Conservation (phyloP, 2,888 invertebrate species). For the Morpho deidamia region DNA sequence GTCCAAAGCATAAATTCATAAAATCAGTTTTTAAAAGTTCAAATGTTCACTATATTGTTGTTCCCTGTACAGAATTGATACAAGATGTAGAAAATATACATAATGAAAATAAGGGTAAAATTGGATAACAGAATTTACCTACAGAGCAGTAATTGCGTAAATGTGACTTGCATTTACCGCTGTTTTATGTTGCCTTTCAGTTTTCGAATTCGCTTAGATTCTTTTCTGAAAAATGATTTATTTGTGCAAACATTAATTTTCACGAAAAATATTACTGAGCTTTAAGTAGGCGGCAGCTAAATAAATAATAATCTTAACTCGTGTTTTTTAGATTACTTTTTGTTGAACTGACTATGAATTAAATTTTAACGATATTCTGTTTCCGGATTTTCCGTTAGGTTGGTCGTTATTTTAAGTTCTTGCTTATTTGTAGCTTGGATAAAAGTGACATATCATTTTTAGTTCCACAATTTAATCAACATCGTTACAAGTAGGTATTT, state of each 20-base stretch:
- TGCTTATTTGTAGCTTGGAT: too few relatives aligned
- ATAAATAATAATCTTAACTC: constrained; percentile 5
- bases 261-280: constrained; percentile 5
- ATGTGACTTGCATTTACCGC: background rate
- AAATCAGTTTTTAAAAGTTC: too few relatives aligned
- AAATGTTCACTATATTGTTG: too few relatives aligned
- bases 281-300: background rate
- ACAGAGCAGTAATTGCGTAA: background rate
- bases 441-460: too few relatives aligned
- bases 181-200: background rate
- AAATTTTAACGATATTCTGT: background rate
- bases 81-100: too few relatives aligned
- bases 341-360: background rate
- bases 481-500: too few relatives aligned
- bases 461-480: too few relatives aligned
- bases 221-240: background rate
- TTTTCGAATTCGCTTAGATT: background rate
- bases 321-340: background rate
- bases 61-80: too few relatives aligned
- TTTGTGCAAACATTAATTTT: constrained; percentile 1
- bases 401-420: background rate
- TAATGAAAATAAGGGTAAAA: too few relatives aligned
- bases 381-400: background rate
- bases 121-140: background rate
- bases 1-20: too few relatives aligned